Evolutionary conservation across 2,888 invertebrate species (phyloP), one percentile per base, ranked within the genome.

Genomic region (Limnephilus lunatus): DNA sequence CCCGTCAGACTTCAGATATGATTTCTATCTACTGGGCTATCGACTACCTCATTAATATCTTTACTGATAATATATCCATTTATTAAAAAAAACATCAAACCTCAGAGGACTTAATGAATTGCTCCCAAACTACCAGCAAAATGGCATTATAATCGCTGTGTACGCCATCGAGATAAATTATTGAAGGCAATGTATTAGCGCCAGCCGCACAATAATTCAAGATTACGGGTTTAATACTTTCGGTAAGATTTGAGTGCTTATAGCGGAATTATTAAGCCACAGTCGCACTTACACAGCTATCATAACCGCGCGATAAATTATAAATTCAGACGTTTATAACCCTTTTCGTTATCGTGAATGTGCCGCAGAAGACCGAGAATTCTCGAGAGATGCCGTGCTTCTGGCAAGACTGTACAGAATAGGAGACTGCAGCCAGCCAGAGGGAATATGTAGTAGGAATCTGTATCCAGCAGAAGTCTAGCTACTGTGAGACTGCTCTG

Each of bases 251-350:
- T 93, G 93, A 93, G 93, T 92, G 93, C 90, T 92, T 85, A 92
- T 91, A 91, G 92, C n/a, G 90, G 93, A 93, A 93, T 93, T 93
- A 92, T 92, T 90, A 91, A 92, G 68, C 92, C 92, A 90, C 92
- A 90, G 81, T 89, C 92, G 88, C 91, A 89, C 88, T 91, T 92
- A 91, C 81, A 89, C 88, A 91, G 89, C 92, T 91, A 85, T 93
- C 91, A 92, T 90, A 92, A 92, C 93, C 93, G 91, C 93, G 90
- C 90, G 85, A 92, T 93, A 93, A 93, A 93, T 93, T 93, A 93
- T 93, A 93, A 93, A 93, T 93, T 93, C 93, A 89, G 91, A 93
- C 93, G 89, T 93, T 93, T 93, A 93, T 93, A 93, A 93, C 93
- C 93, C 92, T 92, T 93, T 93, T 92, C 93, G 93, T 93, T 93